phyloP scores from a whole-genome alignment of 1,140 invertebrate genomes.

The Lordiphosa stackelbergi region DNA sequence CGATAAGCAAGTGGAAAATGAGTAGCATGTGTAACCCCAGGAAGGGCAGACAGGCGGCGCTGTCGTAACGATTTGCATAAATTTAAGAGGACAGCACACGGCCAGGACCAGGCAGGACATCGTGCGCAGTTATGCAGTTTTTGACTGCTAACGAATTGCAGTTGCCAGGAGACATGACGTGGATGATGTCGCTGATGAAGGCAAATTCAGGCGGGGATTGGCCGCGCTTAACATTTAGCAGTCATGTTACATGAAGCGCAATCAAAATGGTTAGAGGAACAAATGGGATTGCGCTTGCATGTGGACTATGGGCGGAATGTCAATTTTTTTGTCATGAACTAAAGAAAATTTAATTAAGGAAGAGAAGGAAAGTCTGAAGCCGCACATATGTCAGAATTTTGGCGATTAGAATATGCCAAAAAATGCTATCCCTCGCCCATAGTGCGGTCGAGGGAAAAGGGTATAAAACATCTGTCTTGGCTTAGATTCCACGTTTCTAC shows the following conservation, averaged over 20 bases:
- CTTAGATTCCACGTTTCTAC: constrained; percentile 20
- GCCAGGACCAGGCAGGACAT: constrained; percentile 40
- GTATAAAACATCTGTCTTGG: not conserved
- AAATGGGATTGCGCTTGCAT: constrained; percentile 45
- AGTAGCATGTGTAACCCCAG: constrained; percentile 40
- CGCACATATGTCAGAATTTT: too few species aligned
- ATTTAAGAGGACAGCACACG: constrained; percentile 57
- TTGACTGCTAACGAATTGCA: constrained; percentile 67
- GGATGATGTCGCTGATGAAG: constrained; percentile 34
- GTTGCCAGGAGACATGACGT: constrained; percentile 38
- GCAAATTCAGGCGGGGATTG: constrained; percentile 60
- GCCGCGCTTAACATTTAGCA: constrained; percentile 71
- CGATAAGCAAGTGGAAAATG: constrained; percentile 61
- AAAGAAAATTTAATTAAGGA: too few species aligned
- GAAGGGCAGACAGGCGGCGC: constrained; percentile 8
- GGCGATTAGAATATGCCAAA: too few species aligned
- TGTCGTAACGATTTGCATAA: constrained; percentile 65
- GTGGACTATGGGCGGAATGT: too few species aligned
- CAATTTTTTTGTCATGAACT: too few species aligned
- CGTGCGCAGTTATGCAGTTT: constrained; percentile 53
- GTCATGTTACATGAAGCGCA: constrained; percentile 66
- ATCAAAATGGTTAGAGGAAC: constrained; percentile 68
- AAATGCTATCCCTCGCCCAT: too few species aligned
- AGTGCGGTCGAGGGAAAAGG: too few species aligned
- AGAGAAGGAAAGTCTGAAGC: too few species aligned